Evolutionary conservation across 2,888 invertebrate species (phyloP).

Genomic region (Anticlea derivata): DNA sequence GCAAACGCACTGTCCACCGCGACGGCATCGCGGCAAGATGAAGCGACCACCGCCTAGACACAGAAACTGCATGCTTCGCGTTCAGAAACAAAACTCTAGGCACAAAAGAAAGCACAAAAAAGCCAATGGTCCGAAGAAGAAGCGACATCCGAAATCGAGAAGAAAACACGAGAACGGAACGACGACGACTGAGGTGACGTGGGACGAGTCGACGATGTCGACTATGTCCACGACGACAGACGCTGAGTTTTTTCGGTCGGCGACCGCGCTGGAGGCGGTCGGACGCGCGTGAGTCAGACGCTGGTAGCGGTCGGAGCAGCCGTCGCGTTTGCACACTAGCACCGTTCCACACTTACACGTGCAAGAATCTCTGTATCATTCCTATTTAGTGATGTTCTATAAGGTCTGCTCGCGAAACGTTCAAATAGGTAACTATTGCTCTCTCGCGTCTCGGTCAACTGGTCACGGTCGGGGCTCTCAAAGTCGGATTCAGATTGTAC

Average conservation of each 20-base stretch:
- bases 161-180: constrained; percentile 77
- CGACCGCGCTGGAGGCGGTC: constrained; percentile 83
- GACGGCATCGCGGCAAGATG: constrained; percentile 72
- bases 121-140: constrained; percentile 76
- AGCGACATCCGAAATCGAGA: constrained; percentile 82
- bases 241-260: constrained; percentile 83
- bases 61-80: constrained; percentile 75
- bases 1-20: constrained; percentile 65
- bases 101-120: constrained; percentile 80
- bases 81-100: constrained; percentile 72
- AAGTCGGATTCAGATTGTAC: constrained; percentile 16
- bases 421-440: constrained; percentile 60
- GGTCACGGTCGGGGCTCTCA: constrained; percentile 16
- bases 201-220: constrained; percentile 80
- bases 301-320: constrained; percentile 77
- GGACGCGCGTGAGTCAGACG: constrained; percentile 77
- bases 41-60: constrained; percentile 72
- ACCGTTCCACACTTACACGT: constrained; percentile 76
- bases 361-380: constrained; percentile 70
- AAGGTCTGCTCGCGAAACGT: constrained; percentile 48
- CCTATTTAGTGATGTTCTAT: constrained; percentile 52
- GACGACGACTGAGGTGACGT: constrained; percentile 75
- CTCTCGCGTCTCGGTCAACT: constrained; percentile 48
- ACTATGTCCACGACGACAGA: constrained; percentile 79
- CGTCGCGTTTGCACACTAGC: constrained; percentile 80